Base-by-base conservation (phyloP, 2,888 invertebrate species). In the Lasioglossum morio region DNA sequence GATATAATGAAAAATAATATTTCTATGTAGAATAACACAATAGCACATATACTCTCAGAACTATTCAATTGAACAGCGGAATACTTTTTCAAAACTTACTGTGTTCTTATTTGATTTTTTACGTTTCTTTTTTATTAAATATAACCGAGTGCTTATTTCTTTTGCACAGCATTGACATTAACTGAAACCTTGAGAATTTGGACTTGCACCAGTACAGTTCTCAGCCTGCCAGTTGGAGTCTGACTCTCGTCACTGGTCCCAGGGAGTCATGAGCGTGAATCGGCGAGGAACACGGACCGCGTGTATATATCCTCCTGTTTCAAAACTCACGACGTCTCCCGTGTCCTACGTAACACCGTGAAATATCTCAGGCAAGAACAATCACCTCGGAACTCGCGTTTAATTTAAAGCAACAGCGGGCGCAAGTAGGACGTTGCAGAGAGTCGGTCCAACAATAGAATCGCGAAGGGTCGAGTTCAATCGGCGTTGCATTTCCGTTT, bases 401-500 rank as follows among this genome's bases (percentile, higher is more conserved):
- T 37, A 37, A 69, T 69, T 23, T 37, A 43, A 57, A 72, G n/a
- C 53, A 19, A 63, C 43, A 69, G 66, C 73, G 19, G 37, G 23
- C 30, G 16, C 69, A 81, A 77, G 70, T 77, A 27, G 84, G 73
- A 74, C 69, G 37, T 63, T 34, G 73, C 72, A 23, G n/a, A 37
- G 69, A 77, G 60, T 81, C 69, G 37, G 30, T 27, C 14, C 30
- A 40, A 48, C 73, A 60, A 78, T 72, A 74, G 74, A 66, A 53
- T 70, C 77, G 75, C 23, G 40, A 73, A 81, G 72, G 72, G 30
- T 40, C 53, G 72, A 70, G 66, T 48, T 16, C 27, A 27, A 57
- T 72, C 72, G 57, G 43, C 72, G 72, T 40, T 46, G 81, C 66
- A 53, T 77, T 81, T 84, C 81, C 77, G 76, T 72, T 72, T 76